phyloP scores from a whole-genome alignment of 2,113 vertebrate genomes.

The Tragelaphus imberbis region DNA sequence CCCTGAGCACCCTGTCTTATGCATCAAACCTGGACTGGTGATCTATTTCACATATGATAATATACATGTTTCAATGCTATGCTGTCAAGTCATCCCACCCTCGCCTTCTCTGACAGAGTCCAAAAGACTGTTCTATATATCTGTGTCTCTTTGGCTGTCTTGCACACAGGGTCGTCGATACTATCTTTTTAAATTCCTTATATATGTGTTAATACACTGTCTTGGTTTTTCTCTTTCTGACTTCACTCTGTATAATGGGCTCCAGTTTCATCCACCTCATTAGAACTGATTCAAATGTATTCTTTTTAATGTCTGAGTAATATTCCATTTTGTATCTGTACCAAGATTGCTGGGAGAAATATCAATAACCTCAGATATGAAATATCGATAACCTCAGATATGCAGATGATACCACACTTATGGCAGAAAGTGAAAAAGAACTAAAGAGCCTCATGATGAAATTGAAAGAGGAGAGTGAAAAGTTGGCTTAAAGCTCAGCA shows the following conservation, averaged over 20 bases:
- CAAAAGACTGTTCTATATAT: neutral
- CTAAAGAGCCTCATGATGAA: too few species aligned
- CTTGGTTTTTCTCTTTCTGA: neutral
- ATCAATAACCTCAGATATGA: too few species aligned
- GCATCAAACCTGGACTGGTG: neutral
- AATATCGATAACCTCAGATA: too few species aligned
- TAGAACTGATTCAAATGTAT: neutral
- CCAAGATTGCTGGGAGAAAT: too few species aligned
- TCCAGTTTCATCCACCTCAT: neutral
- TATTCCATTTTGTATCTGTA: neutral
- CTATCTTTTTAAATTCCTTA: neutral
- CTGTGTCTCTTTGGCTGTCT: neutral
- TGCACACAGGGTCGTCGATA: neutral
- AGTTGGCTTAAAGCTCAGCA: too few species aligned
- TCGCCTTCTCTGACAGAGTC: neutral
- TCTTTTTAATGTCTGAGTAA: neutral
- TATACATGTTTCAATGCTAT: neutral
- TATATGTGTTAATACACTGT: rapidly evolving
- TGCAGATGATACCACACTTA: too few species aligned
- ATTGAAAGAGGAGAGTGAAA: too few species aligned
- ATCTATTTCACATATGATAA: neutral
- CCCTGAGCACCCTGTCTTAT: neutral
- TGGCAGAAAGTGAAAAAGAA: too few species aligned
- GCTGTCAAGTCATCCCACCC: neutral
- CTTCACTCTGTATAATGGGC: neutral